These are phyloP conservation scores for Cremastinae sp. DNA, from an alignment of 2,888 invertebrate genomes.

Conservation along the genomic window DNA sequence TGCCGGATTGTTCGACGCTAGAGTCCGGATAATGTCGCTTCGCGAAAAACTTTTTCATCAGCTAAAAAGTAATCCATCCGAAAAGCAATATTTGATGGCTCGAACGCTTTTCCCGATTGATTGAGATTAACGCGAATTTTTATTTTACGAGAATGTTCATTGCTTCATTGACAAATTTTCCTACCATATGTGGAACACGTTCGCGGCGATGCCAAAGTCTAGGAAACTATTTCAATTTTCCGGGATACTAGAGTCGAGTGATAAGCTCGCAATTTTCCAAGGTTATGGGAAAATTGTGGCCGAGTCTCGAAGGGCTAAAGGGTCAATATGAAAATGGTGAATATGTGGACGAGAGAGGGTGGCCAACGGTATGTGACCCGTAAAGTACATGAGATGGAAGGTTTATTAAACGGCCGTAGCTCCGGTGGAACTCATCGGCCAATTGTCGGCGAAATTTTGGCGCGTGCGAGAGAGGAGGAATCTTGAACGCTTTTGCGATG, in stretches of 20 bases:
- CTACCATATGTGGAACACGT: too few relatives aligned
- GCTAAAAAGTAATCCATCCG: neutral
- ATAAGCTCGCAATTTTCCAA: slow-evolving; percentile 19
- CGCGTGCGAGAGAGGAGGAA: neutral
- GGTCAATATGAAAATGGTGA: slow-evolving; percentile 54
- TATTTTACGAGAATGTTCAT: too few relatives aligned
- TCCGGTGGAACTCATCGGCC: slow-evolving; percentile 30
- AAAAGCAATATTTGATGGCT: too few relatives aligned
- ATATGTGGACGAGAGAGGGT: slow-evolving; percentile 31
- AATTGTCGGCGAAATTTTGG: neutral
- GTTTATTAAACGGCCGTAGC: slow-evolving; percentile 35
- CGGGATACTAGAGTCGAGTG: neutral
- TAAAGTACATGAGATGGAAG: slow-evolving; percentile 18
- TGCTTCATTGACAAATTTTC: too few relatives aligned
- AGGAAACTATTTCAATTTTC: slow-evolving; percentile 16
- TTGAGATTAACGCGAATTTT: too few relatives aligned
- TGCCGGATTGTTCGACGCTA: slow-evolving; percentile 10
- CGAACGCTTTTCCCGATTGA: too few relatives aligned
- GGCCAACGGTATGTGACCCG: slow-evolving; percentile 24
- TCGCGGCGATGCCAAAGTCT: too few relatives aligned
- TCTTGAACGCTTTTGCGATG: slow-evolving; percentile 24
- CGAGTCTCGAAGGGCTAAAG: slow-evolving; percentile 21
- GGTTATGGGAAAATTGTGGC: slow-evolving; percentile 10
- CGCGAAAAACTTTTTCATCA: neutral
- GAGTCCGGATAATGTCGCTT: neutral